phyloP scores from a whole-genome alignment of 1,140 invertebrate genomes.

The Adoxophyes honmai region DNA sequence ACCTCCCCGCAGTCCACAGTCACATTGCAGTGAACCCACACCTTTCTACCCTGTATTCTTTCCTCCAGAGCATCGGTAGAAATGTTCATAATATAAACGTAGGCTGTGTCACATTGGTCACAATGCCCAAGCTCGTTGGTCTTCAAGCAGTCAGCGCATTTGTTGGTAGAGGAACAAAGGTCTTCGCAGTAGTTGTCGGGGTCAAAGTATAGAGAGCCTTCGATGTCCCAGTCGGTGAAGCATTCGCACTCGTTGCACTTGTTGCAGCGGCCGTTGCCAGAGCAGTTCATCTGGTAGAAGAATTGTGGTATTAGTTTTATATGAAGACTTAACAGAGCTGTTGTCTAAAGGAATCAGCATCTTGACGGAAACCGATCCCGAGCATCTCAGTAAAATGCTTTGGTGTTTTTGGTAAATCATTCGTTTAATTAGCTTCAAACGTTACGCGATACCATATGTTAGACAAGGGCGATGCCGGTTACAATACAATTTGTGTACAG shows the following conservation, averaged over 20 bases:
- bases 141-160: slow-evolving; percentile 41
- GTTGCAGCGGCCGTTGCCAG: slow-evolving; percentile 51
- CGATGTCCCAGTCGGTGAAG: slow-evolving; percentile 25
- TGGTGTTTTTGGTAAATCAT: too few relatives aligned
- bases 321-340: too few relatives aligned
- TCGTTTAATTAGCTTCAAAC: too few relatives aligned
- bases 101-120: slow-evolving; percentile 14
- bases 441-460: too few relatives aligned
- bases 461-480: too few relatives aligned
- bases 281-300: slow-evolving; percentile 40
- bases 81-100: slow-evolving; percentile 19
- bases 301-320: not conserved
- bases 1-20: slow-evolving; percentile 37
- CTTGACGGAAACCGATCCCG: too few relatives aligned
- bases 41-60: slow-evolving; percentile 34
- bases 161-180: slow-evolving; percentile 41
- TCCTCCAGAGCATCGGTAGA: slow-evolving; percentile 19
- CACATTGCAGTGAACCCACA: slow-evolving; percentile 53
- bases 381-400: too few relatives aligned
- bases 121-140: slow-evolving; percentile 4
- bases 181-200: slow-evolving; percentile 46
- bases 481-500: too few relatives aligned
- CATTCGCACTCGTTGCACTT: slow-evolving; percentile 43
- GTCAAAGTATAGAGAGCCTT: slow-evolving; percentile 57
- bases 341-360: too few relatives aligned